These are phyloP conservation scores for Aphidoletes aphidimyza DNA, from an alignment of 2,888 invertebrate species.

Conservation along the genomic window DNA sequence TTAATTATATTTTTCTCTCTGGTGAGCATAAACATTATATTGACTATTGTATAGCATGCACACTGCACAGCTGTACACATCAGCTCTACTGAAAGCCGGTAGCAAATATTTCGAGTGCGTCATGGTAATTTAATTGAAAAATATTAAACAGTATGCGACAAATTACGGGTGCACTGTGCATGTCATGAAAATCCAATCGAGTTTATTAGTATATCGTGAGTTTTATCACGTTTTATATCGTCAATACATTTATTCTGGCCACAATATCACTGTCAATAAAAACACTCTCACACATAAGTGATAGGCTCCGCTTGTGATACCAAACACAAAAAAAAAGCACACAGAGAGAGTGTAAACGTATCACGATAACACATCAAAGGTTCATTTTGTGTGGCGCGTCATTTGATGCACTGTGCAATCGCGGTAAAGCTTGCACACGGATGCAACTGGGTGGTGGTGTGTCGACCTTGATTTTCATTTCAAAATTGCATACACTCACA, in stretches of 20 bases:
- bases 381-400: conserved; percentile 7
- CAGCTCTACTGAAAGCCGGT: background rate
- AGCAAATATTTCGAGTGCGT: background rate
- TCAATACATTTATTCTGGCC: background rate
- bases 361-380: conserved; percentile 41
- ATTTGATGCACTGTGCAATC: background rate
- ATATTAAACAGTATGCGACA: conserved; percentile 10
- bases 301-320: background rate
- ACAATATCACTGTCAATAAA: background rate
- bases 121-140: conserved; percentile 8
- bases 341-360: background rate
- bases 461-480: background rate
- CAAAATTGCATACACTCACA: too few relatives aligned
- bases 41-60: too few relatives aligned
- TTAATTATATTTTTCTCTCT: too few relatives aligned
- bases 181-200: background rate
- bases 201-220: conserved; percentile 22
- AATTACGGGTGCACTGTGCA: background rate
- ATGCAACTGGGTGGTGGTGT: background rate
- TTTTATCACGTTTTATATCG: conserved; percentile 12
- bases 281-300: background rate
- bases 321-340: background rate
- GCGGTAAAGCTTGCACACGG: background rate
- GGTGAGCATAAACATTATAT: too few relatives aligned
- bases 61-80: too few relatives aligned